Conservation (phyloP, 2,888 invertebrate species). For the Cheilosia vernalis region DNA sequence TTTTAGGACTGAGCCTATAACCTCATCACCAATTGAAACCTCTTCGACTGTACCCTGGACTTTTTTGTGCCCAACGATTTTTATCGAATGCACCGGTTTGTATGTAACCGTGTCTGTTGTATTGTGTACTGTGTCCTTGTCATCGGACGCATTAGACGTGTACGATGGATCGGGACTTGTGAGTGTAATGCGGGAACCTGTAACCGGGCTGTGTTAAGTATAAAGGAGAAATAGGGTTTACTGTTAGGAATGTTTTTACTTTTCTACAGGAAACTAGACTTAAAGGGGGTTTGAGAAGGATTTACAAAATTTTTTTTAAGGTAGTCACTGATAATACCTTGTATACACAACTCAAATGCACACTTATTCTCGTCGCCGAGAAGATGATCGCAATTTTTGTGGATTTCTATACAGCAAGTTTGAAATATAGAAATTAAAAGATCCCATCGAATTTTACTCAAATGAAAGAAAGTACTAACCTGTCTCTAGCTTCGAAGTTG, state of each 20-base stretch:
- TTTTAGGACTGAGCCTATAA: constrained; percentile 68
- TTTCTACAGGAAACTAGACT: constrained; percentile 29
- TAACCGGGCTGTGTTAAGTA: constrained; percentile 80
- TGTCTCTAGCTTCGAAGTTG: constrained; percentile 83
- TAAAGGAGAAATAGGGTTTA: constrained; percentile 59
- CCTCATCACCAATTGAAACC: constrained; percentile 78
- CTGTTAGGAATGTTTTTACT: constrained; percentile 34
- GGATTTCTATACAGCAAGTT: constrained; percentile 79
- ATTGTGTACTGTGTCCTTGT: constrained; percentile 79
- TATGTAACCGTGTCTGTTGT: constrained; percentile 82
- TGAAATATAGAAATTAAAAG: constrained; percentile 43
- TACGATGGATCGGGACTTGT: constrained; percentile 85
- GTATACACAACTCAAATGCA: constrained; percentile 78
- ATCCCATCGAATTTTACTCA: background rate
- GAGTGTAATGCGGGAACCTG: constrained; percentile 84
- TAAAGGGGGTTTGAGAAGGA: constrained; percentile 54
- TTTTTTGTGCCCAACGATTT: constrained; percentile 62
- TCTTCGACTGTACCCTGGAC: constrained; percentile 81
- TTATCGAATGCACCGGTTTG: constrained; percentile 78
- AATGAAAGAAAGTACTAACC: constrained; percentile 77
- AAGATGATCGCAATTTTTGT: constrained; percentile 82
- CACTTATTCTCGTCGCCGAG: constrained; percentile 81
- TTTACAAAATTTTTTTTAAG: constrained; percentile 50
- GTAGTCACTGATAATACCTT: constrained; percentile 77
- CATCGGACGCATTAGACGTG: constrained; percentile 76